These are phyloP conservation scores for Eulemur rubriventer DNA, from an alignment of 2,797 vertebrate genomes.

Conservation along the genomic window DNA sequence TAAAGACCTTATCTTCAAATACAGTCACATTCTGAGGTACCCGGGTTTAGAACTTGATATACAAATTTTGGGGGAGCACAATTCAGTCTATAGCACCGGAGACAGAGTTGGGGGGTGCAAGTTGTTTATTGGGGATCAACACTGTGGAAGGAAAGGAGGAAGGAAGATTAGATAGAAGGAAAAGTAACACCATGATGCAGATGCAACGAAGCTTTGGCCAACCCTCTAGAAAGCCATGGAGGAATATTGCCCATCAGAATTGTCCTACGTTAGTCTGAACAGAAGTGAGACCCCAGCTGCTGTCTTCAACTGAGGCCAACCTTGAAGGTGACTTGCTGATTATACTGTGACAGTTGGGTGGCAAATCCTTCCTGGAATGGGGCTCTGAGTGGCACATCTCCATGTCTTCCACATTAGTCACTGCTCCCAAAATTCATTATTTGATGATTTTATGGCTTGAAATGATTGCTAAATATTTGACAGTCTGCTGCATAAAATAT, in stretches of 20 bases:
- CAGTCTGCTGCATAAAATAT: neutral
- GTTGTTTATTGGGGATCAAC: neutral
- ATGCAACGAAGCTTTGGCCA: neutral
- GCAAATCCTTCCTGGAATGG: neutral
- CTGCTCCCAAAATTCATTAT: neutral
- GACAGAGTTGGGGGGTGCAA: neutral
- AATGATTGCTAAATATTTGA: neutral
- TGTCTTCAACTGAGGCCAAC: neutral
- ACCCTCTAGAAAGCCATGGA: neutral
- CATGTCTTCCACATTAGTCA: neutral
- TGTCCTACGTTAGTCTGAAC: neutral
- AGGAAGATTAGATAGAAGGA: neutral
- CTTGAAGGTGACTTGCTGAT: neutral
- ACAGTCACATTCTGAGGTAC: neutral
- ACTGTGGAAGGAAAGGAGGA: neutral
- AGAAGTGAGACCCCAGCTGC: too few species aligned
- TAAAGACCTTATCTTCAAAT: neutral
- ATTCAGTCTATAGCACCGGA: neutral
- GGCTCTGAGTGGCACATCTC: too few species aligned
- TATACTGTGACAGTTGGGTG: accelerated
- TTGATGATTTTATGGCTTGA: neutral
- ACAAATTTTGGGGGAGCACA: neutral
- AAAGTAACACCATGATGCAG: neutral
- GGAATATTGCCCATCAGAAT: neutral
- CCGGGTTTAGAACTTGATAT: neutral